Percentiles rank a stretch among this genome's conserved stretches.
Evolutionary conservation across 2,888 invertebrate species (phyloP).

Genomic region (Nineta flava): DNA sequence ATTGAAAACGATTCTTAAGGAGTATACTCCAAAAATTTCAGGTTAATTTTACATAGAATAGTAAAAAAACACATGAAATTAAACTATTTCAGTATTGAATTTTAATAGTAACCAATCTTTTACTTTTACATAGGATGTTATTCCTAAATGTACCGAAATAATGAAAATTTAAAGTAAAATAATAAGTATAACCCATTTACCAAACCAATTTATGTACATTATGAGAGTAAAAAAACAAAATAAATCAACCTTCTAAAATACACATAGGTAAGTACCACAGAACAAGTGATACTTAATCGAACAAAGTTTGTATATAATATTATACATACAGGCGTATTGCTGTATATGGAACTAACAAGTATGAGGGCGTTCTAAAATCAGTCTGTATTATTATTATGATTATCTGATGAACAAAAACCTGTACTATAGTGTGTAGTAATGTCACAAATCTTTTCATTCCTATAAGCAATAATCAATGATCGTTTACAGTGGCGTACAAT

Average conservation of each 20-base stretch:
- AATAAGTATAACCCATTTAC: neutral
- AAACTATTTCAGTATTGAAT: too few relatives aligned
- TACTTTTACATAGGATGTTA: too few relatives aligned
- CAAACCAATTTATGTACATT: neutral
- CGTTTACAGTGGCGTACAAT: neutral
- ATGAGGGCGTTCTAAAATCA: neutral
- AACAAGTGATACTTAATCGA: neutral
- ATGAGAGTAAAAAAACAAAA: neutral
- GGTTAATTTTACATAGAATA: too few relatives aligned
- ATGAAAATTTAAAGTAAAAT: neutral
- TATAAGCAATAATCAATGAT: too few relatives aligned
- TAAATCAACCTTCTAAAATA: neutral
- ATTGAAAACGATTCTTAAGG: too few relatives aligned
- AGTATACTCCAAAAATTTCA: too few relatives aligned
- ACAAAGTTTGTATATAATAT: neutral
- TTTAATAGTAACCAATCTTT: too few relatives aligned
- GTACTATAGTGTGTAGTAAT: neutral
- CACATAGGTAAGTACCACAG: neutral
- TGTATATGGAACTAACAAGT: neutral
- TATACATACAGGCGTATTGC: neutral
- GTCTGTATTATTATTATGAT: neutral
- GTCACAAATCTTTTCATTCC: neutral
- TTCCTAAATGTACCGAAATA: too few relatives aligned
- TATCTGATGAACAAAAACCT: neutral
- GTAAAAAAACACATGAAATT: too few relatives aligned